Evolutionary conservation across 2,797 vertebrate species (phyloP).

Genomic region (Periparus ater): DNA sequence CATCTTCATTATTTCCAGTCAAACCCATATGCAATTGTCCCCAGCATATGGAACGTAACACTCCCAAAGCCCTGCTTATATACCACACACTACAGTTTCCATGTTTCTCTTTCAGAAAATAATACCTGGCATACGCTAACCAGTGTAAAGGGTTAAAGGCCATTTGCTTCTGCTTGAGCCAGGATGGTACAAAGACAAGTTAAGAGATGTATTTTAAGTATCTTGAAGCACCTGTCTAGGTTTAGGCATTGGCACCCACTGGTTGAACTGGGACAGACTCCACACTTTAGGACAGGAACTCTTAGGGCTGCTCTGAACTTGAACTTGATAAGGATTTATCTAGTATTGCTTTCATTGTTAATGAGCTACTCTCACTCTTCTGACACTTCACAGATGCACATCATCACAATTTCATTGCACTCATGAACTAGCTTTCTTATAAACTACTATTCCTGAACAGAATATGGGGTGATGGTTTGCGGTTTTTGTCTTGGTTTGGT

Average conservation of each 20-base stretch:
- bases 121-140: not conserved
- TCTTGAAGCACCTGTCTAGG: not conserved
- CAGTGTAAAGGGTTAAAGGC: not conserved
- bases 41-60: rapidly evolving
- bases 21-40: not conserved
- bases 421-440: not conserved
- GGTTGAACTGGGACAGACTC: not conserved
- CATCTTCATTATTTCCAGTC: not conserved
- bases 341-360: not conserved
- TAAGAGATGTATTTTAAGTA: not conserved
- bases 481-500: not conserved
- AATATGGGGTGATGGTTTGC: not conserved
- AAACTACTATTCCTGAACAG: not conserved
- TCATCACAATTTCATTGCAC: not conserved
- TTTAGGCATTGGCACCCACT: not conserved
- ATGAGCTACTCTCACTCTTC: not conserved
- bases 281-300: not conserved
- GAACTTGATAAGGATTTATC: not conserved
- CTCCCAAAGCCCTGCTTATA: not conserved
- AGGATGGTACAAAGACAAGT: not conserved
- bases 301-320: not conserved
- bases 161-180: not conserved
- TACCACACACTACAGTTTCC: not conserved
- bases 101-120: not conserved
- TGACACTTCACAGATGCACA: not conserved